Conservation (phyloP, 2,797 vertebrate genomes). For the Bovichtus diacanthus region DNA sequence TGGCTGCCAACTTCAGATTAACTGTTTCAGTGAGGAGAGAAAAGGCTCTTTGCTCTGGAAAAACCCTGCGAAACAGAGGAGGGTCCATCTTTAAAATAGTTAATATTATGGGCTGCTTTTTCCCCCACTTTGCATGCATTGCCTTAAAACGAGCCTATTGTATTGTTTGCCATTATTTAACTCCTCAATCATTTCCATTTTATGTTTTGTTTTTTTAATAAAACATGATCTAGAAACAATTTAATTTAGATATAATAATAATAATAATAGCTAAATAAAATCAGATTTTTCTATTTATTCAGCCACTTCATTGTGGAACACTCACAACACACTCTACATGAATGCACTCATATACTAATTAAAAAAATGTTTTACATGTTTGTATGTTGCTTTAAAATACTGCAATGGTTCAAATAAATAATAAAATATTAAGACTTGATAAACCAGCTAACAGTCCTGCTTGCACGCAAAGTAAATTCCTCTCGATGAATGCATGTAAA, state of each 20-base stretch:
- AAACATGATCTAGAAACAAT: neutral
- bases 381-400: too few relatives aligned
- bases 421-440: conserved; percentile 5
- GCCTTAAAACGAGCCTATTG: neutral
- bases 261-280: too few relatives aligned
- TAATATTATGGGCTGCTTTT: neutral
- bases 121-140: neutral
- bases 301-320: neutral
- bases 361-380: neutral
- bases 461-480: neutral
- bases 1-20: conserved; percentile 81
- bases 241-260: neutral
- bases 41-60: conserved; percentile 53
- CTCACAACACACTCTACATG: too few relatives aligned
- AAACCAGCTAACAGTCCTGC: neutral
- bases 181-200: neutral
- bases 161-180: neutral
- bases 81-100: neutral
- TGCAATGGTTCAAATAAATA: neutral
- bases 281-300: neutral
- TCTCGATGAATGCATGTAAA: neutral
- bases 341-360: too few relatives aligned
- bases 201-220: neutral
- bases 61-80: conserved; percentile 7
- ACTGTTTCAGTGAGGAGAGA: conserved; percentile 78